Percentiles rank a stretch among this genome's conserved stretches.
Evolutionary conservation across 2,113 vertebrate species (phyloP).

Genomic region (Alethe castanea): DNA sequence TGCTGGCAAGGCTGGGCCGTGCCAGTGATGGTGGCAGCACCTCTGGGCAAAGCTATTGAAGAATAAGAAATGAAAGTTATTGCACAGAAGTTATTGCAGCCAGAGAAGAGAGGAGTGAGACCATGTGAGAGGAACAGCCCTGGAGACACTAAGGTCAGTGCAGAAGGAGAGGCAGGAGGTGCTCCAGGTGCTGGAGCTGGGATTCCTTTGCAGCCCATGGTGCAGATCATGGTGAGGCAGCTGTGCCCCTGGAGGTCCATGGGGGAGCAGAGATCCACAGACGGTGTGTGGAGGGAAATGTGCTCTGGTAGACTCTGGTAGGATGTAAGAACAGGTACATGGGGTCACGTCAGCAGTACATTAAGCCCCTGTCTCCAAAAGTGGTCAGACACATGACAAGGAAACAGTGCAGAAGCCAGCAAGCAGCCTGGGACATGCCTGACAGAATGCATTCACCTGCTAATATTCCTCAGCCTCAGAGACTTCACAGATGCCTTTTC

Average conservation of each 20-base stretch:
- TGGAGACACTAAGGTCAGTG: background rate
- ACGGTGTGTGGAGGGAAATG: rapidly evolving
- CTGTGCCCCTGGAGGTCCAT: background rate
- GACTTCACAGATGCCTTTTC: background rate
- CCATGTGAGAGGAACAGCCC: background rate
- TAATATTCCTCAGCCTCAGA: background rate
- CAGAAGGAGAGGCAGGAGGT: background rate
- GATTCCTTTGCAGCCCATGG: background rate
- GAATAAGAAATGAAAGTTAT: background rate
- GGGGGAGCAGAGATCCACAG: background rate
- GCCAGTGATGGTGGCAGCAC: background rate
- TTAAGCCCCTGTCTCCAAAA: background rate
- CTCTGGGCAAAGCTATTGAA: background rate
- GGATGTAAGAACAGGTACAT: background rate
- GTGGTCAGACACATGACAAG: rapidly evolving
- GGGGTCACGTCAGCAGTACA: background rate
- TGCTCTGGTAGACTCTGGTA: background rate
- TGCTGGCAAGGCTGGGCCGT: background rate
- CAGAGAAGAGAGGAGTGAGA: background rate
- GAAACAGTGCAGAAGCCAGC: background rate
- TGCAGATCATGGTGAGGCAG: background rate
- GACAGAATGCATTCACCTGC: background rate
- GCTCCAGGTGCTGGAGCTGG: background rate
- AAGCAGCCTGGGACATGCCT: background rate
- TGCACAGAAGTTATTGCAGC: background rate